Base-by-base conservation (phyloP, 1,140 invertebrate species). In the Acromyrmex echinatior region DNA sequence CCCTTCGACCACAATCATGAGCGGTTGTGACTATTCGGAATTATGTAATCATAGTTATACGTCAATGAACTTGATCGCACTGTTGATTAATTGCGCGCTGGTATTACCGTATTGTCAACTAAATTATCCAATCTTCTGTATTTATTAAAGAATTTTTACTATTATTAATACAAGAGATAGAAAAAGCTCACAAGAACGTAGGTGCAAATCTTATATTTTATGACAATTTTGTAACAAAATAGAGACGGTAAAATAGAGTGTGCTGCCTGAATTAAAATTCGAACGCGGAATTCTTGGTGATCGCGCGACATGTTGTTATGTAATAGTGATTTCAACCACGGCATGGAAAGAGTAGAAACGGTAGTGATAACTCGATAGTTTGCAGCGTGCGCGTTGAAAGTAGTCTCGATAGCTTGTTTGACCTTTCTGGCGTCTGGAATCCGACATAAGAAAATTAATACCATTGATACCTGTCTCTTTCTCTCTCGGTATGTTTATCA, bases 341-440 rank as follows among this genome's bases (percentile, higher is more conserved):
- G 25, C 16, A 71, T n/a, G 35, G 79, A 71, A 45, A 45, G 79
- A 71, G 21, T 28, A 71, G 51, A 5, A 70, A 39, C 49, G 31
- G 21, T 60, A 81, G 56, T 81, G 79, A 81, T 71, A 81, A 81
- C 79, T 81, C 79, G 79, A 81, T 45, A 60, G 66, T 58, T 71
- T 58, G 66, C 65, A 81, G 21, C 21, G 78, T 14, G 63, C 63
- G 31, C 77, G 79, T 81, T 81, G 79, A 81, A 81, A 81, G 79
- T 81, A 81, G 79, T 60, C 53, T 71, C 79, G 78, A 81, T 81
- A 81, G 79, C 79, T 81, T n/a, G 66, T 53, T 45, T 84, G 80
- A 84, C 80, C 80, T 84, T 84, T 84, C 80, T 62, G 39, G 58
- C 70, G 80, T 84, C 70, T 51, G 80, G 80, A 84, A 84, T 84